Conservation (phyloP, 2,888 invertebrate genomes). For the Falcaria lacertinaria region DNA sequence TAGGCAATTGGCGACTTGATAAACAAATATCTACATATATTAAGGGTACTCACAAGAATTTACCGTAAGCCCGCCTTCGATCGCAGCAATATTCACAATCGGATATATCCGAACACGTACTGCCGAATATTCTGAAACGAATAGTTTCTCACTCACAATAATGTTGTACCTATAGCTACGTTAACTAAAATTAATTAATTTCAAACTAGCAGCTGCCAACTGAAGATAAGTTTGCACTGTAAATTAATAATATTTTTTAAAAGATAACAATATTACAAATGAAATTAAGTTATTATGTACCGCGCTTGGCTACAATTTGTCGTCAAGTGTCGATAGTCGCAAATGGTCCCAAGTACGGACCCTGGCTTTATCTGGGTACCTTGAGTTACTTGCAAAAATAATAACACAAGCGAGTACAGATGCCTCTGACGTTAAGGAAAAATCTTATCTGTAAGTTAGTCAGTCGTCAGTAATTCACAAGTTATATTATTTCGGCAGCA, state of each 20-base stretch:
- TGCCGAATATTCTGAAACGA: slow-evolving; percentile 55
- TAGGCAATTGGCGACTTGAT: no score
- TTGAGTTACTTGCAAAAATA: no score
- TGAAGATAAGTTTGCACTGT: no score
- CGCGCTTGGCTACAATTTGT: slow-evolving; percentile 13
- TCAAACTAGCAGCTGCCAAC: no score
- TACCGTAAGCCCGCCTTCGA: slow-evolving; percentile 23
- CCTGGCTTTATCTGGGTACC: neutral
- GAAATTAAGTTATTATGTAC: neutral
- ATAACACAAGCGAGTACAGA: no score
- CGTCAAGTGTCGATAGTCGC: slow-evolving; percentile 17
- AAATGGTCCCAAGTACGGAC: slow-evolving; percentile 2
- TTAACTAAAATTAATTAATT: no score
- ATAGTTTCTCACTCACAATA: slow-evolving; percentile 6
- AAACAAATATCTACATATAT: no score
- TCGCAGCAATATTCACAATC: slow-evolving; percentile 66
- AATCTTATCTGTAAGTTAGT: no score
- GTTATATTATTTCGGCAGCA: no score
- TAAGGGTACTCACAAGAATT: neutral
- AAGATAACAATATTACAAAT: neutral
- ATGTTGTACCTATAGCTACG: neutral
- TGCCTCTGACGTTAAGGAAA: no score
- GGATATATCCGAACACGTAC: slow-evolving; percentile 61
- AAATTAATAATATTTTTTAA: neutral
- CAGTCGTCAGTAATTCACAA: no score